phyloP scores from a whole-genome alignment of 2,888 invertebrate species.

The Phaonia tiefii region DNA sequence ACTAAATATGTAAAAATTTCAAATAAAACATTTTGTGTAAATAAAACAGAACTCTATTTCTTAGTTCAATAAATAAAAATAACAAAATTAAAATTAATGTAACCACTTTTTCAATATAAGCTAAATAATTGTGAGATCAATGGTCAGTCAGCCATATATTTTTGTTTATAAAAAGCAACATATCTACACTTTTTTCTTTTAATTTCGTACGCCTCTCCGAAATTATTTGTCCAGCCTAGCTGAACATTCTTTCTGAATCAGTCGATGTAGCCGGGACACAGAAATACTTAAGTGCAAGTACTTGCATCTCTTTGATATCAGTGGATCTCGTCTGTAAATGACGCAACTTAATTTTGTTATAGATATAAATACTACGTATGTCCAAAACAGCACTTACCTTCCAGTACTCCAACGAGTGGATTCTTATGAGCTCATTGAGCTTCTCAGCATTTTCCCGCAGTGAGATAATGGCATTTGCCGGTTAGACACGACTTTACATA shows the following conservation, averaged over 20 bases:
- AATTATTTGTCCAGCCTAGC: conserved; percentile 46
- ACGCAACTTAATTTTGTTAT: too few relatives aligned
- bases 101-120: too few relatives aligned
- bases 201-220: conserved; percentile 31
- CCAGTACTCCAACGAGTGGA: conserved; percentile 38
- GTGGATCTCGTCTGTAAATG: conserved; percentile 15
- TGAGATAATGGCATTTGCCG: too few relatives aligned
- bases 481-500: too few relatives aligned
- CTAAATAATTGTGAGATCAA: too few relatives aligned
- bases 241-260: conserved; percentile 43
- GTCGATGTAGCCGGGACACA: conserved; percentile 43
- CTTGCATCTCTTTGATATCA: too few relatives aligned
- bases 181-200: conserved; percentile 33
- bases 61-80: conserved; percentile 18
- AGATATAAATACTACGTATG: too few relatives aligned
- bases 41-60: conserved; percentile 22
- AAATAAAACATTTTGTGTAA: neutral
- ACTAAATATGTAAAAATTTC: too few relatives aligned
- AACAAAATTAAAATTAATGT: too few relatives aligned
- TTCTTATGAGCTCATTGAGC: conserved; percentile 40
- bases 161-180: too few relatives aligned
- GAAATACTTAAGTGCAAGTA: conserved; percentile 36
- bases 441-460: conserved; percentile 37
- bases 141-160: too few relatives aligned
- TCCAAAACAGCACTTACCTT: neutral